Evolutionary conservation across 2,888 invertebrate species (phyloP).

Genomic region (Iphiclides podalirius): DNA sequence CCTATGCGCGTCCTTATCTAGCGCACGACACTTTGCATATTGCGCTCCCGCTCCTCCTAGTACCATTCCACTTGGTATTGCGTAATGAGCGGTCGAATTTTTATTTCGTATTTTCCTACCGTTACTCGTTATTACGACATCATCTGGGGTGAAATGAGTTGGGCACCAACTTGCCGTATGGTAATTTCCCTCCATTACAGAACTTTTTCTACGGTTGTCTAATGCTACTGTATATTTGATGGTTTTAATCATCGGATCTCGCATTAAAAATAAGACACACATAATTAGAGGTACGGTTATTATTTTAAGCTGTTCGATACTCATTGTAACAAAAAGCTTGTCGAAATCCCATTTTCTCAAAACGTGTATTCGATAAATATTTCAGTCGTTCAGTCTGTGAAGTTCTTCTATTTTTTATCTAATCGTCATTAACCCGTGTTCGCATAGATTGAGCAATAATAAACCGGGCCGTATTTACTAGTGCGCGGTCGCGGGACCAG

Average conservation of each 20-base stretch:
- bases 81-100: slow-evolving; percentile 69
- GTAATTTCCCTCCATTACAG: slow-evolving; percentile 40
- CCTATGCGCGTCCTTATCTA: slow-evolving; percentile 45
- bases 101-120: slow-evolving; percentile 62
- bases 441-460: not conserved
- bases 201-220: slow-evolving; percentile 27
- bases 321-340: too few relatives aligned
- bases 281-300: too few relatives aligned
- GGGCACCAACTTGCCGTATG: slow-evolving; percentile 59
- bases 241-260: too few relatives aligned
- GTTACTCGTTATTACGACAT: slow-evolving; percentile 64
- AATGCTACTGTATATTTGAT: slow-evolving; percentile 3
- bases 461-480: not conserved
- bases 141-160: slow-evolving; percentile 47
- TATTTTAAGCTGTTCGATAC: too few relatives aligned
- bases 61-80: slow-evolving; percentile 57
- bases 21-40: slow-evolving; percentile 35
- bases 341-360: too few relatives aligned
- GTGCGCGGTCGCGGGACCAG: slow-evolving; percentile 35
- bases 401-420: too few relatives aligned
- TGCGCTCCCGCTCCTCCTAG: slow-evolving; percentile 46
- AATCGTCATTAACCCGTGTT: too few relatives aligned
- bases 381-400: too few relatives aligned
- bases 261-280: too few relatives aligned
- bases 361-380: too few relatives aligned